Evolutionary conservation across 1,140 invertebrate species (phyloP).

Genomic region (Mactra quadrangularis): DNA sequence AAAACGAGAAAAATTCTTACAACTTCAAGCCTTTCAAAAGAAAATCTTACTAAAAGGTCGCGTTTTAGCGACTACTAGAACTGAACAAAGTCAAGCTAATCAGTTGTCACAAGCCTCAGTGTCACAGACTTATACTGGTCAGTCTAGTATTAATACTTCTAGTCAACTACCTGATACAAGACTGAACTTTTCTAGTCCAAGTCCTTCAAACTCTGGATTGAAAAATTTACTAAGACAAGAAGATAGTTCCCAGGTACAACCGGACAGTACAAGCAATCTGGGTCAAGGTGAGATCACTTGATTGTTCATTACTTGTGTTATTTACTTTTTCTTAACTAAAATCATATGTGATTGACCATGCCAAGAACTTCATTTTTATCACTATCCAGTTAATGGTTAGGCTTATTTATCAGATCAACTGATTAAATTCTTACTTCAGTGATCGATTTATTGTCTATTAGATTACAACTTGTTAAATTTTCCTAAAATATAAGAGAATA

Average conservation of each 20-base stretch:
- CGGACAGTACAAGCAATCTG: constrained; percentile 9
- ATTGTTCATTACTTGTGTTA: too few relatives aligned
- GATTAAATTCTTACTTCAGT: too few relatives aligned
- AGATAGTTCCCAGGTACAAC: not conserved
- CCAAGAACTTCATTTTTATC: too few relatives aligned
- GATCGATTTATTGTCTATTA: too few relatives aligned
- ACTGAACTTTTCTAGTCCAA: constrained; percentile 10
- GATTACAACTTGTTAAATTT: too few relatives aligned
- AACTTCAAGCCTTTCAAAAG: constrained; percentile 59
- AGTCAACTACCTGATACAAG: constrained; percentile 17
- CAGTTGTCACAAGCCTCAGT: too few relatives aligned
- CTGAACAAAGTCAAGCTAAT: constrained; percentile 8
- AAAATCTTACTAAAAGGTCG: constrained; percentile 63
- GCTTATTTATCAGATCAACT: too few relatives aligned
- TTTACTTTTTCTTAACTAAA: too few relatives aligned
- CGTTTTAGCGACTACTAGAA: constrained; percentile 39
- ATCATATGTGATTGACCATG: too few relatives aligned
- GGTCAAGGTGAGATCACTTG: constrained; percentile 23
- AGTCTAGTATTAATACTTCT: not conserved
- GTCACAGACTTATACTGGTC: not conserved
- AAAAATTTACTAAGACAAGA: constrained; percentile 29
- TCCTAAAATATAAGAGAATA: too few relatives aligned
- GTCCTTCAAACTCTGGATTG: constrained; percentile 12
- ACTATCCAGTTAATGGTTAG: too few relatives aligned
- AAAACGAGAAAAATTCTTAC: constrained; percentile 57